Base-by-base conservation (phyloP, 1,140 invertebrate genomes). In the Bombus vancouverensis region DNA sequence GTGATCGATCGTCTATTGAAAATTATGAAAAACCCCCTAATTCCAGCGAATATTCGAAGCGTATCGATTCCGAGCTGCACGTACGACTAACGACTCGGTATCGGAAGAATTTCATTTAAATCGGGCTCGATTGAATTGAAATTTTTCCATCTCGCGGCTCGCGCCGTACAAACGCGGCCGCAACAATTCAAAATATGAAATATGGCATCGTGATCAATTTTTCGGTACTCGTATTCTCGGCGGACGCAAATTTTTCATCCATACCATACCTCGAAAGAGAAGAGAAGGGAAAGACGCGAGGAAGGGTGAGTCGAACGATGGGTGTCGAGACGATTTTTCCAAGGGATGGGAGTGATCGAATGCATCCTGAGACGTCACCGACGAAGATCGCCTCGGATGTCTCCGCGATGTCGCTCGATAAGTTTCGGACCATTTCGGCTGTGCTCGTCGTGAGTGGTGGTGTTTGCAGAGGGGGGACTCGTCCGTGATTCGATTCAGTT, bases 401-500 rank as follows among this genome's bases (percentile, higher is more conserved):
- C 84, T 87, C 57, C 78, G 88, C 85, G 85, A 65, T 72, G 68
- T 77, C 53, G 84, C 32, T 72, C 81, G 78, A 84, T 44, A 72
- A 76, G 42, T 72, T 77, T 85, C 81, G 81, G 65, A n/a, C 32
- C 53, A 32, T 77, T 74, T 87, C 86, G 86, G 68, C 32, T 47
- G 1, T 25, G 28, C 25, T 80, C 86, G 86, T 3, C 18, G 18
- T 5, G n/a, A 57, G 37, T 9, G 57, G 13, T 37, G 47, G 34
- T 13, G 22, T 65, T 25, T 9, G 37, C 47, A 65, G 42, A 37
- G 47, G 39, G 59, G 12, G 18, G 9, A 44, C 72, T 47, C 37
- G 39, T 82, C 81, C 25, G 86, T 68, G 59, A 70, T 83, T 90
- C 77, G 80, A 86, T 90, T 91, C 89, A 91, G 90, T 90, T 44